A percentile compares a stretch with the other conserved stretches of the same genome.
Conservation (phyloP, 2,113 vertebrate genomes). For the Mustela lutreola region DNA sequence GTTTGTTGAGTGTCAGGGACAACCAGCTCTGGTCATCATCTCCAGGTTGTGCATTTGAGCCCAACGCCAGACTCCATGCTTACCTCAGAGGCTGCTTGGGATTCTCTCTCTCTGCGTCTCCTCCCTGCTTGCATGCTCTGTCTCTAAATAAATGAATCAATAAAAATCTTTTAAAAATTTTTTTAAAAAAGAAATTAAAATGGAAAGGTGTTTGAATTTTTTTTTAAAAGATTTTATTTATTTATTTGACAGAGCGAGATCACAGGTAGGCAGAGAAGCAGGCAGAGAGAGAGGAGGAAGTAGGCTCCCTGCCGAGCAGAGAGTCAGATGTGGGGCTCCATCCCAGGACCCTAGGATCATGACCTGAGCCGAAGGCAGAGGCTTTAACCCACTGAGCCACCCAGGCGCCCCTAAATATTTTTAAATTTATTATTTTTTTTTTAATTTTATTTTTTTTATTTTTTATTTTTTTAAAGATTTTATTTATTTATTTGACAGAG, state of each 20-base stretch:
- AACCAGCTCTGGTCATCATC: background rate
- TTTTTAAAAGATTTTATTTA: background rate
- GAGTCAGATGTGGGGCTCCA: rapidly evolving
- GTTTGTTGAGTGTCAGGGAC: background rate
- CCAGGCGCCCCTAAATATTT: background rate
- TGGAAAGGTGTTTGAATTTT: background rate
- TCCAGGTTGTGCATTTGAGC: background rate
- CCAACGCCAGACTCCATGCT: background rate
- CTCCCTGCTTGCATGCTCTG: background rate
- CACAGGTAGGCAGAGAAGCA: no score
- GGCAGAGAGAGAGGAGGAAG: no score
- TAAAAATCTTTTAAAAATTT: background rate
- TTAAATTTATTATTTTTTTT: no score
- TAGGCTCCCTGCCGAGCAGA: no score
- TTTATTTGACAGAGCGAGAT: no score
- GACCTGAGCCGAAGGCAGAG: no score
- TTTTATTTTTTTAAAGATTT: background rate
- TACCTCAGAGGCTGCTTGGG: background rate
- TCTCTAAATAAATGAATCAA: background rate
- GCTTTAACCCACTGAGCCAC: no score
- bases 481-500: no score
- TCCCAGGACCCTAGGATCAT: no score
- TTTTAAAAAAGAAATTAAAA: background rate
- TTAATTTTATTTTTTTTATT: no score
- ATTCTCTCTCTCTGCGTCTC: background rate